Percentiles rank a stretch among this genome's conserved stretches.
phyloP scores from a whole-genome alignment of 2,797 vertebrate species.

The Nannoperca australis region DNA sequence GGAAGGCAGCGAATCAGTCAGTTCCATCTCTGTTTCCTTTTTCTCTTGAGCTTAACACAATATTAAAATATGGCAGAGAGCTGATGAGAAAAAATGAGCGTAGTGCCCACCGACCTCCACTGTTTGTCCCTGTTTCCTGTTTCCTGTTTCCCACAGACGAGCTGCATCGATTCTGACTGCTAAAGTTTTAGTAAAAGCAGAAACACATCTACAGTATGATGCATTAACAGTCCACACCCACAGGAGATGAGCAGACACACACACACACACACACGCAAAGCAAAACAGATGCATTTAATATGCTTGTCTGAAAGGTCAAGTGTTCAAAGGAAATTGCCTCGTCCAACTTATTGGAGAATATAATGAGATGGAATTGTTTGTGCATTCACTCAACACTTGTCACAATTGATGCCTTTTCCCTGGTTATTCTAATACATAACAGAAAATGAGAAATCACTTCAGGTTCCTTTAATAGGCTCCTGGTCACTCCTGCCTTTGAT shows the following conservation, averaged over 20 bases:
- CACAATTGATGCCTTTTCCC: slow-evolving; percentile 55
- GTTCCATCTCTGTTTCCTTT: slow-evolving; percentile 75
- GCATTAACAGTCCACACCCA: slow-evolving; percentile 8
- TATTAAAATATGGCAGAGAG: slow-evolving; percentile 71
- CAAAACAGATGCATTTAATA: slow-evolving; percentile 74
- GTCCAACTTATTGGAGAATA: slow-evolving; percentile 64
- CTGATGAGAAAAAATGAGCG: slow-evolving; percentile 71
- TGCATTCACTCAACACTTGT: slow-evolving; percentile 68
- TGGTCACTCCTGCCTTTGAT: slow-evolving; percentile 43
- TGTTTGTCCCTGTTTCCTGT: slow-evolving; percentile 41
- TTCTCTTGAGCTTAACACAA: slow-evolving; percentile 71
- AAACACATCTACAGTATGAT: slow-evolving; percentile 8
- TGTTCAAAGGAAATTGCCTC: slow-evolving; percentile 75
- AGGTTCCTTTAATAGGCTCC: slow-evolving; percentile 45
- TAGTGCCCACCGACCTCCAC: slow-evolving; percentile 45
- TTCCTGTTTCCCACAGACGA: slow-evolving; percentile 9
- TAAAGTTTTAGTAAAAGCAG: slow-evolving; percentile 34
- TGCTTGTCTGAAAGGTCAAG: slow-evolving; percentile 75
- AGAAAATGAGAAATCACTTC: slow-evolving; percentile 61
- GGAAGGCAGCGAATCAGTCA: slow-evolving; percentile 77
- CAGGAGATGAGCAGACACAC: not conserved
- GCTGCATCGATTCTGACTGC: slow-evolving; percentile 31
- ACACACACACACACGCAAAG: slow-evolving; percentile 7
- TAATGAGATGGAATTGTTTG: slow-evolving; percentile 79
- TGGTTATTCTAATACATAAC: slow-evolving; percentile 25